A percentile compares a stretch with the other conserved stretches of the same genome.
Evolutionary conservation across 2,888 invertebrate species (phyloP).

Genomic region (Oscheius sp.): DNA sequence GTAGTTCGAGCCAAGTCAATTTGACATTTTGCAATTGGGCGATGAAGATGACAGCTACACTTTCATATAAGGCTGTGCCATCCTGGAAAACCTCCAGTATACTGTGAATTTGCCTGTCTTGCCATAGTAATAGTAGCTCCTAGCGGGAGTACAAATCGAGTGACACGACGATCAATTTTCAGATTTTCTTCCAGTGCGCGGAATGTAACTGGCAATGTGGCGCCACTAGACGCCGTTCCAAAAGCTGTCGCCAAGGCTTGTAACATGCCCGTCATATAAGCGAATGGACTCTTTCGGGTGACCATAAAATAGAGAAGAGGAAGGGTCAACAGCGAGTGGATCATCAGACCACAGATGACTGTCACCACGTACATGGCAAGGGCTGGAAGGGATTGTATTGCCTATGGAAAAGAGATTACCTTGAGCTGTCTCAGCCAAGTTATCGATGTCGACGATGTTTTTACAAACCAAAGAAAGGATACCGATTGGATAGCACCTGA

Average conservation of each 20-base stretch:
- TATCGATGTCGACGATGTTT: slow-evolving; percentile 79
- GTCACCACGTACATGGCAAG: slow-evolving; percentile 93
- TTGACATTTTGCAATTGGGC: slow-evolving; percentile 88
- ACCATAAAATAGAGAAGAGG: slow-evolving; percentile 87
- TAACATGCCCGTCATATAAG: slow-evolving; percentile 78
- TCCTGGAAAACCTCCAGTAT: slow-evolving; percentile 46
- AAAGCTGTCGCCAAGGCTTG: slow-evolving; percentile 94
- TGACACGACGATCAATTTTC: slow-evolving; percentile 83
- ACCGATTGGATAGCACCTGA: slow-evolving; percentile 81
- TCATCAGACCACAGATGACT: slow-evolving; percentile 87
- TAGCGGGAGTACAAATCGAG: slow-evolving; percentile 94
- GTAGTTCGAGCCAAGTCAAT: slow-evolving; percentile 86
- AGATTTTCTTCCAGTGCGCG: slow-evolving; percentile 88
- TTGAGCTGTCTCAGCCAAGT: slow-evolving; percentile 79
- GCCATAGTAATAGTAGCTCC: slow-evolving; percentile 91
- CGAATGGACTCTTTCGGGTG: slow-evolving; percentile 76
- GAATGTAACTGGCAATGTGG: slow-evolving; percentile 94
- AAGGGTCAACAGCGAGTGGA: slow-evolving; percentile 91
- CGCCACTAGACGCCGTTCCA: slow-evolving; percentile 87
- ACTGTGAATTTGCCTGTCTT: background rate
- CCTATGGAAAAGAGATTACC: slow-evolving; percentile 50
- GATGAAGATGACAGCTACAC: slow-evolving; percentile 96
- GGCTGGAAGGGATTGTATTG: slow-evolving; percentile 74
- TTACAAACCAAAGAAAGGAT: slow-evolving; percentile 81
- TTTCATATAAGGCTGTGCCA: slow-evolving; percentile 84